These are phyloP conservation scores for Drosophila sulfurigaster DNA, from an alignment of 1,140 invertebrate genomes.

Conservation along the genomic window DNA sequence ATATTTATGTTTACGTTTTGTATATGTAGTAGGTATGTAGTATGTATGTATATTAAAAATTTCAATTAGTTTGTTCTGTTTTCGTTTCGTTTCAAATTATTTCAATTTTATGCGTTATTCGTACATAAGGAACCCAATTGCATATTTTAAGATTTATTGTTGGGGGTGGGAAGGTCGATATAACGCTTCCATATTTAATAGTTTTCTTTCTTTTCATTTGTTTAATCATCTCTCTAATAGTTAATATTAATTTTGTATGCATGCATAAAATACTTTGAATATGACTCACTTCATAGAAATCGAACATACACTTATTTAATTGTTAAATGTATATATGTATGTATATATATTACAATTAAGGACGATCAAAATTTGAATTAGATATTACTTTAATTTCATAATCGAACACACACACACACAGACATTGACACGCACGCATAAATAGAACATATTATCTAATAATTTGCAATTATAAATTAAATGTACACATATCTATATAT, in stretches of 20 bases:
- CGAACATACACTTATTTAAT: conserved; percentile 41
- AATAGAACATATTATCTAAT: conserved; percentile 45
- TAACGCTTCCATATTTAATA: conserved; percentile 23
- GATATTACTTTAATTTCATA: conserved; percentile 42
- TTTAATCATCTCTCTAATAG: conserved; percentile 44
- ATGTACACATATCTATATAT: conserved; percentile 51
- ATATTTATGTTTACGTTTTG: conserved; percentile 32
- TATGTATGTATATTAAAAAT: conserved; percentile 58
- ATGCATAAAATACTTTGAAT: conserved; percentile 74
- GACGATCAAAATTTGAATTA: conserved; percentile 68
- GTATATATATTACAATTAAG: conserved; percentile 57
- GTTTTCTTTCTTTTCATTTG: conserved; percentile 27
- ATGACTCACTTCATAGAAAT: conserved; percentile 53
- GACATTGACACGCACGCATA: conserved; percentile 56
- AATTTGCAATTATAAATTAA: conserved; percentile 50
- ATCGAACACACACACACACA: conserved; percentile 55
- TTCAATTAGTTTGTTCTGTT: conserved; percentile 60
- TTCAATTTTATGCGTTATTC: conserved; percentile 45
- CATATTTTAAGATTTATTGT: conserved; percentile 23
- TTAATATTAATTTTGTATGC: conserved; percentile 55
- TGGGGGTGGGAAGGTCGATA: neutral
- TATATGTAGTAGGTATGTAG: conserved; percentile 34
- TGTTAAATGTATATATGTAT: conserved; percentile 33
- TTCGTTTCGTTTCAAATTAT: conserved; percentile 44
- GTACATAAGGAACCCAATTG: conserved; percentile 57